Conservation (phyloP, 1,140 invertebrate species). For the Calephelis nemesis region DNA sequence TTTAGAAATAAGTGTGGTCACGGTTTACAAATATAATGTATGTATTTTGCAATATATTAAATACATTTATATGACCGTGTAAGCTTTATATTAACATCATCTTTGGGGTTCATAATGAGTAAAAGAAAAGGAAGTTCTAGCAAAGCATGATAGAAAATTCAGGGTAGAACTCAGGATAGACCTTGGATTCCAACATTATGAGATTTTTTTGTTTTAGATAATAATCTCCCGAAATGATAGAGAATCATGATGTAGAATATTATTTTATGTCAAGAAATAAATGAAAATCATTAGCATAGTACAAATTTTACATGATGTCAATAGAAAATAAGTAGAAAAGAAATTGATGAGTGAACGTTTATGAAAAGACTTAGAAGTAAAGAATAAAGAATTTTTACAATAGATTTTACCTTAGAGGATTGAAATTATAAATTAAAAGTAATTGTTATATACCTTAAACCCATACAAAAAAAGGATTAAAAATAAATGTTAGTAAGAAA, state of each 20-base stretch:
- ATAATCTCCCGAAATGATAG: not conserved
- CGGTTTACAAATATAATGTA: too few relatives aligned
- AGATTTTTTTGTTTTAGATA: not conserved
- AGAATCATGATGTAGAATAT: not conserved
- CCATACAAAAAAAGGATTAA: slow-evolving; percentile 2
- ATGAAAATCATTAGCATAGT: slow-evolving; percentile 1
- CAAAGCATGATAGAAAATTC: slow-evolving; percentile 59
- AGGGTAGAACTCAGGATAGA: slow-evolving; percentile 47
- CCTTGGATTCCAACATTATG: slow-evolving; percentile 31
- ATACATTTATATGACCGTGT: slow-evolving; percentile 41
- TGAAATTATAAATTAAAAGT: not conserved
- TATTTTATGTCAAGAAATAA: slow-evolving; percentile 12
- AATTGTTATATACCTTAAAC: not conserved
- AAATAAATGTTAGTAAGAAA: slow-evolving; percentile 23
- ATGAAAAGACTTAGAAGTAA: slow-evolving; percentile 14
- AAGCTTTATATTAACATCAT: slow-evolving; percentile 41
- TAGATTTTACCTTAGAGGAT: slow-evolving; percentile 1
- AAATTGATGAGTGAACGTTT: not conserved
- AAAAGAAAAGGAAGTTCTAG: slow-evolving; percentile 54
- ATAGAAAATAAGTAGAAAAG: slow-evolving; percentile 7
- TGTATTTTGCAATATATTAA: not conserved
- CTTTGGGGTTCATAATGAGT: slow-evolving; percentile 48
- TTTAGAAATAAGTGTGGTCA: not conserved
- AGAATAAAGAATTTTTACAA: slow-evolving; percentile 2
- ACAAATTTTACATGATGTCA: not conserved